phyloP scores from a whole-genome alignment of 2,888 invertebrate species.

The Leucoptera coffeella region DNA sequence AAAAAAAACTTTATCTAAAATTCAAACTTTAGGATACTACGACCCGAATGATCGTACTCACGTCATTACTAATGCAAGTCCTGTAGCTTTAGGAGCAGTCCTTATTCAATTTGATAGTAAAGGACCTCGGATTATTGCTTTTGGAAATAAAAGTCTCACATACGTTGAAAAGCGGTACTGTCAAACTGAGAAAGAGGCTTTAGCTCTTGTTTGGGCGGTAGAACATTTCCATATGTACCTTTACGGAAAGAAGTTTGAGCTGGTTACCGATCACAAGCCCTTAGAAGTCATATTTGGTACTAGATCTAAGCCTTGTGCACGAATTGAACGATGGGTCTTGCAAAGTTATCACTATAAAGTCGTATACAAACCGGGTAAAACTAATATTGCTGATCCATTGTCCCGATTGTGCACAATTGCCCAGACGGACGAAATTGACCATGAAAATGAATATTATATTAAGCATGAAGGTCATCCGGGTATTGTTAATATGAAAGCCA shows the following conservation, averaged over 20 bases:
- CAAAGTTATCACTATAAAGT: constrained; percentile 9
- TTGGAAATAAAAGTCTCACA: constrained; percentile 9
- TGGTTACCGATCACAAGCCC: constrained; percentile 10
- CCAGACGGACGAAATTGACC: constrained; percentile 1
- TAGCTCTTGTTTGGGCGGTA: constrained; percentile 10
- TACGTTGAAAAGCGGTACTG: constrained; percentile 10
- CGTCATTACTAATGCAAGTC: constrained; percentile 11
- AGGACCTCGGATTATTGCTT: constrained; percentile 11
- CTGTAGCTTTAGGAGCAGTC: constrained; percentile 8
- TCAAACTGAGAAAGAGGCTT: constrained; percentile 12
- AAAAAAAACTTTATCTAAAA: constrained; percentile 6
- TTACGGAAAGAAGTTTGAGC: constrained; percentile 11
- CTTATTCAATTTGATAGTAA: constrained; percentile 5
- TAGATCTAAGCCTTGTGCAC: constrained; percentile 10
- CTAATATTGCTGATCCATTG: constrained; percentile 11
- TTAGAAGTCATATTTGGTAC: constrained; percentile 11
- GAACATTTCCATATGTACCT: constrained; percentile 11
- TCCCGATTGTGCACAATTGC: constrained; percentile 7
- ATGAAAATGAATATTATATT: constrained; percentile 5
- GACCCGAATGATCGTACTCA: constrained; percentile 8
- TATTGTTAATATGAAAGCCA: constrained; percentile 14
- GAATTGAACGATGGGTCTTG: constrained; percentile 11
- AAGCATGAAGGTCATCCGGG: constrained; percentile 13
- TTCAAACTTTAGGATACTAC: constrained; percentile 10
- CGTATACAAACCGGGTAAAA: constrained; percentile 9